A percentile compares a stretch with the other conserved stretches of the same genome.
Conservation (phyloP, 2,888 invertebrate species). For the Apamea sordens region DNA sequence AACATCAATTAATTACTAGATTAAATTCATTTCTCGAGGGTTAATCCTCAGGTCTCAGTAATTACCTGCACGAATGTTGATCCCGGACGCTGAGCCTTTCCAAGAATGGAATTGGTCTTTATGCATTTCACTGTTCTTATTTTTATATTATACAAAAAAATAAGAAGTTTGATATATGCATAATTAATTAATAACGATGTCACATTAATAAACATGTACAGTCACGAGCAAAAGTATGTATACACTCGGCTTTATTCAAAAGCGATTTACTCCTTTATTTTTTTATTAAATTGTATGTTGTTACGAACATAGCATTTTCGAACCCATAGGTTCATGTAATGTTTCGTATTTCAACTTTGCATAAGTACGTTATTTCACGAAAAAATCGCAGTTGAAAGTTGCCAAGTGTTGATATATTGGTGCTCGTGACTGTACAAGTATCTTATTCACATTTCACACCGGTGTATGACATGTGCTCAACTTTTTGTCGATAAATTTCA, state of each 20-base stretch:
- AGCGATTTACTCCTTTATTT: too few species aligned
- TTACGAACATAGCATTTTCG: too few species aligned
- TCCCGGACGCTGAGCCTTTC: slow-evolving; percentile 39
- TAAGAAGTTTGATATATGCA: background rate
- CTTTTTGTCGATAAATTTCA: slow-evolving; percentile 77
- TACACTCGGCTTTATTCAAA: too few species aligned
- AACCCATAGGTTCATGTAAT: too few species aligned
- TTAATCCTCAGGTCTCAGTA: background rate
- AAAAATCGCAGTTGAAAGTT: too few species aligned
- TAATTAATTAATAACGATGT: slow-evolving; percentile 43
- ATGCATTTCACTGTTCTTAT: slow-evolving; percentile 11
- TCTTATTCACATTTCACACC: slow-evolving; percentile 52
- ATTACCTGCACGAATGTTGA: slow-evolving; percentile 29
- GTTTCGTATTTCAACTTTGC: too few species aligned
- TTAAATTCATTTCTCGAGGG: background rate
- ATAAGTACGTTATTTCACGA: too few species aligned
- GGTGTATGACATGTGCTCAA: slow-evolving; percentile 66
- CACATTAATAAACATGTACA: slow-evolving; percentile 35
- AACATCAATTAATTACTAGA: background rate
- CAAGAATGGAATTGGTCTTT: slow-evolving; percentile 12
- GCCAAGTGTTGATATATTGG: too few species aligned
- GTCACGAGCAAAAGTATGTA: too few species aligned
- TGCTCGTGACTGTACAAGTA: too few species aligned
- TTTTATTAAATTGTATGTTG: too few species aligned
- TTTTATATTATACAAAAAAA: slow-evolving; percentile 6